phyloP scores from a whole-genome alignment of 2,113 vertebrate species.

The Ornithorhynchus anatinus region DNA sequence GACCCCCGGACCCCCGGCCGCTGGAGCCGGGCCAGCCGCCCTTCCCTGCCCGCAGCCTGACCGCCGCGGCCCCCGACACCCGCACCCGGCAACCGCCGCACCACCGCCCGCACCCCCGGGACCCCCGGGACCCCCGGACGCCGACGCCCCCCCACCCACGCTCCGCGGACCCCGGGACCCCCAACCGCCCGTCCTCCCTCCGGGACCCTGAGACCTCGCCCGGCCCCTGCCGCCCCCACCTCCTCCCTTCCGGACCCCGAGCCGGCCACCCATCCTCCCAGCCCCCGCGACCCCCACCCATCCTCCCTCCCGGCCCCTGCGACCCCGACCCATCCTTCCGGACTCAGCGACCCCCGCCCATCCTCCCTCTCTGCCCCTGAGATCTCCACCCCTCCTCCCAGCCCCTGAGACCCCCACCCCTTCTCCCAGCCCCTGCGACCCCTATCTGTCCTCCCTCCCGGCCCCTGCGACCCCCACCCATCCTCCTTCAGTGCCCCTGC shows the following conservation, averaged over 20 bases:
- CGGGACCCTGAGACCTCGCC: too few species aligned
- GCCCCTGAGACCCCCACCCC: background rate
- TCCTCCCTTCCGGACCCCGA: conserved; percentile 79
- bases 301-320: too few species aligned
- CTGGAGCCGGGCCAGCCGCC: background rate
- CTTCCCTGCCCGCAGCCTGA: conserved; percentile 23
- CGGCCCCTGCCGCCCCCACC: too few species aligned
- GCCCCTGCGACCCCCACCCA: too few species aligned
- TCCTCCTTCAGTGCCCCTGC: too few species aligned
- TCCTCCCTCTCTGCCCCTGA: conserved; percentile 79
- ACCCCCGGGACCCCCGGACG: background rate
- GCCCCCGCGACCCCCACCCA: background rate
- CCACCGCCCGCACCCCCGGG: background rate
- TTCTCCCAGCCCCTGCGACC: too few species aligned
- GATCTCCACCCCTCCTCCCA: too few species aligned
- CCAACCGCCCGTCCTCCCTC: conserved; percentile 20
- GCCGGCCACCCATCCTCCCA: too few species aligned
- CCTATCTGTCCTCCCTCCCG: too few species aligned
- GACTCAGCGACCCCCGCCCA: conserved; percentile 88
- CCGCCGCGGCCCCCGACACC: background rate
- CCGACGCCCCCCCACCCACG: background rate
- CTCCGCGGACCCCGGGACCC: background rate
- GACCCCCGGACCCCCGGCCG: conserved; percentile 37
- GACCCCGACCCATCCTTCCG: conserved; percentile 76
- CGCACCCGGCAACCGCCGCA: accelerated